Evolutionary conservation across 2,113 vertebrate genomes (phyloP).

Genomic region (Syngnathus scovelli): DNA sequence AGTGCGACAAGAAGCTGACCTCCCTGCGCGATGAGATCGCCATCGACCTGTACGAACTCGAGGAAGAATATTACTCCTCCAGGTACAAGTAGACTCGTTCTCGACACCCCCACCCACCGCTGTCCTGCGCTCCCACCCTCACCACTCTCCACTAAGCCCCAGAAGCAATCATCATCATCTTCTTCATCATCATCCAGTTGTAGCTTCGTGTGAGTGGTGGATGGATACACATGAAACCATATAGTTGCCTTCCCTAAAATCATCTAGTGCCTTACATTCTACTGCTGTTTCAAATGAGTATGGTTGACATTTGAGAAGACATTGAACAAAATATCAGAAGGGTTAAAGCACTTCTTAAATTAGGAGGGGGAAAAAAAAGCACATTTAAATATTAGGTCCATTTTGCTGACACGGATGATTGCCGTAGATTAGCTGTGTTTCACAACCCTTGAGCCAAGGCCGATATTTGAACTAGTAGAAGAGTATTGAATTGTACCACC

Average conservation of each 20-base stretch:
- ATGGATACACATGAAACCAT: neutral
- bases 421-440: neutral
- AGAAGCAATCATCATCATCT: neutral
- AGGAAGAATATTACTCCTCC: slow-evolving; percentile 99
- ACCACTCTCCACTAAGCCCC: slow-evolving; percentile 32
- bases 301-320: neutral
- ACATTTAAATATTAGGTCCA: neutral
- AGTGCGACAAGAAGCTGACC: slow-evolving; percentile 93
- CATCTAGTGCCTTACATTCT: neutral
- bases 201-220: neutral
- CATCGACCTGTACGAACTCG: slow-evolving; percentile 96
- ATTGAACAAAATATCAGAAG: neutral
- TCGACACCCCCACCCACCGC: slow-evolving; percentile 33
- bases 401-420: neutral
- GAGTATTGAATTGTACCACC: too few species aligned
- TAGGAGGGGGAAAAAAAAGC: neutral
- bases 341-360: neutral
- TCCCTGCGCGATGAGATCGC: slow-evolving; percentile 91
- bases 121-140: slow-evolving; percentile 35
- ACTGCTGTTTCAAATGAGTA: neutral
- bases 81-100: slow-evolving; percentile 91
- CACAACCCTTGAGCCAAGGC: neutral
- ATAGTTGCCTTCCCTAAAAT: neutral
- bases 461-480: neutral
- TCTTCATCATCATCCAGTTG: slow-evolving; percentile 1